Base-by-base conservation (phyloP, 2,888 invertebrate genomes). In the Agonopterix subpropinquella region DNA sequence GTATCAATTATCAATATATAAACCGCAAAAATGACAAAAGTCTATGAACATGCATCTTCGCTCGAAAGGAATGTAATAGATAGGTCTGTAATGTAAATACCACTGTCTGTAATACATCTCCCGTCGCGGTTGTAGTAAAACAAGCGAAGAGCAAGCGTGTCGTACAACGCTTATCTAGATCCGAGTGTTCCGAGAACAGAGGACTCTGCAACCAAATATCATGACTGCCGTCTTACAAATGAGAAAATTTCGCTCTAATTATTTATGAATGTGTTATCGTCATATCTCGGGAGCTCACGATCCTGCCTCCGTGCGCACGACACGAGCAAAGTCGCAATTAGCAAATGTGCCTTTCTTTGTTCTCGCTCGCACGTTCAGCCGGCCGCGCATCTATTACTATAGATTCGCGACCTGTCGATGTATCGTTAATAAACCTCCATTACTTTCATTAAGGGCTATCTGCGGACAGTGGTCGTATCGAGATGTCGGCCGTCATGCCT, bases 181-280 rank as follows among this genome's bases (percentile, higher is more conserved):
- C 70, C 67, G 67, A 64, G 71, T 63, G 69, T 88, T 88, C 88
- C 68, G 62, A 82, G 88, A 88, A 88, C 77, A 75, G 73, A 69
- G 73, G 77, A 73, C 73, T 75, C 77, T 72, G 80, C 82, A 73
- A 79, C 86, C 86, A 86, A 88, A 88, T 88, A 88, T 88, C 88
- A 84, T 84, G 87, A 79, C 84, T 84, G 80, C 82, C 80, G 85
- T 83, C 82, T 84, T 87, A 88, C 88, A 88, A 88, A 88, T 88
- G 88, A 87, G 88, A 88, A 88, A 88, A 88, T 87, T 88, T 88
- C 80, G 83, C 86, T 88, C 88, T 88, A 88, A 88, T 88, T 88
- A 88, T 88, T 88, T 88, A 88, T 88, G 88, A 88, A 87, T 88
- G 88, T 86, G 87, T 87, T 88, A 88, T 88, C 88, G 74, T 87